Evolutionary conservation across 2,113 vertebrate species (phyloP).

Genomic region (Charina bottae): DNA sequence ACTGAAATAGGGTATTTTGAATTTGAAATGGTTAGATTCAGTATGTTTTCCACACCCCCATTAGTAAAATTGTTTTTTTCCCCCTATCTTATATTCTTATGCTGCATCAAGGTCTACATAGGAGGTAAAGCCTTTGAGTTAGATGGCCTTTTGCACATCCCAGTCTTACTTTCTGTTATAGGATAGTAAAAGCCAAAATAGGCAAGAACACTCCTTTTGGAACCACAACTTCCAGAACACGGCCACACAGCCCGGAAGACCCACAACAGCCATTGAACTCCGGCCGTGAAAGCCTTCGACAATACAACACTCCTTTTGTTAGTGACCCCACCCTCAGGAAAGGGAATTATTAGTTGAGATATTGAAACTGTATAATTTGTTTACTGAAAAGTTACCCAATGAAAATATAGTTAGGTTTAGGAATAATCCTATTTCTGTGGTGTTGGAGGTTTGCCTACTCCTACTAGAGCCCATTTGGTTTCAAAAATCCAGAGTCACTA

Average conservation of each 20-base stretch:
- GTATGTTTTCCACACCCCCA: background rate
- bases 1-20: background rate
- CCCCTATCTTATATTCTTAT: background rate
- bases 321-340: background rate
- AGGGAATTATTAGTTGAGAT: background rate
- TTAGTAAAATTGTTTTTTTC: background rate
- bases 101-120: background rate
- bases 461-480: background rate
- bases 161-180: background rate
- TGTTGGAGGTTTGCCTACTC: background rate
- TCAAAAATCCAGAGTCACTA: background rate
- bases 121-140: background rate
- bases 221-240: too few species aligned
- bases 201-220: background rate
- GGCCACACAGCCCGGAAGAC: too few species aligned
- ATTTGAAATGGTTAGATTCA: background rate
- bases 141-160: background rate
- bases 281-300: too few species aligned
- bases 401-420: background rate
- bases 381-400: background rate
- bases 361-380: background rate
- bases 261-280: too few species aligned
- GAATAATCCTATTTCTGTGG: background rate
- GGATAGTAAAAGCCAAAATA: background rate
- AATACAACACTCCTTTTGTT: background rate